Evolutionary conservation across 2,113 vertebrate genomes (phyloP), one percentile per base, ranked within the genome.

Genomic region (Engraulis encrasicolus): DNA sequence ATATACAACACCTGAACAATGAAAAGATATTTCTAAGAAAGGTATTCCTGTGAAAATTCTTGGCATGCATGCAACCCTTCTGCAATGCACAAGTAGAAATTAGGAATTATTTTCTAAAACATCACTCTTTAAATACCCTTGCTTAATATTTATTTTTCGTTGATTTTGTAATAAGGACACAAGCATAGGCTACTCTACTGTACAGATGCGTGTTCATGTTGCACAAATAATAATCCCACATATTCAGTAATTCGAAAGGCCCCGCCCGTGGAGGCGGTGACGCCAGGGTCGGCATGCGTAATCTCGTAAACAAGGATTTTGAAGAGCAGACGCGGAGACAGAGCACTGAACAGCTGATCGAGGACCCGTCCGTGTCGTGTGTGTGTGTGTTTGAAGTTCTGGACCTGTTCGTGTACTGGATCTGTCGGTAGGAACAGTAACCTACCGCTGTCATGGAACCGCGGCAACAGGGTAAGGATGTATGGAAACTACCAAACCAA

Each of bases 381-480:
- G n/a, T n/a, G n/a, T n/a, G n/a, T n/a, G 27, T 74, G 66, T 31
- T 15, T 31, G 9, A 74, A 74, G 66, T 74, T 74, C 37, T 86
- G 79, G 14, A 86, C 58, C 18, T 81, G 83, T 31, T 31, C 38
- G 74, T 54, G 84, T 79, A 87, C 66, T 14, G 86, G 78, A 87
- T 78, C 85, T 85, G 66, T 14, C 50, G 6, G 87, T 78, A 40
- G 4, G 66, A 14, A 82, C 58, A 77, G 31, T 74, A 71, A 36
- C 50, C 71, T 45, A 82, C 48, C 50, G 54, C 54, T 81, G 45
- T 61, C 3, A 95, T 95, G 95, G 95, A 95, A 87, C 91, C 89
- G 79, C 91, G 89, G 84, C 94, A 94, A 85, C 94, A 94, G 91
- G 94, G 95, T 95, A 87, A 93, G 93, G 80, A 11, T 52, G 45